Evolutionary conservation across 2,888 invertebrate species (phyloP).

Genomic region (Chrysolina haemoptera): DNA sequence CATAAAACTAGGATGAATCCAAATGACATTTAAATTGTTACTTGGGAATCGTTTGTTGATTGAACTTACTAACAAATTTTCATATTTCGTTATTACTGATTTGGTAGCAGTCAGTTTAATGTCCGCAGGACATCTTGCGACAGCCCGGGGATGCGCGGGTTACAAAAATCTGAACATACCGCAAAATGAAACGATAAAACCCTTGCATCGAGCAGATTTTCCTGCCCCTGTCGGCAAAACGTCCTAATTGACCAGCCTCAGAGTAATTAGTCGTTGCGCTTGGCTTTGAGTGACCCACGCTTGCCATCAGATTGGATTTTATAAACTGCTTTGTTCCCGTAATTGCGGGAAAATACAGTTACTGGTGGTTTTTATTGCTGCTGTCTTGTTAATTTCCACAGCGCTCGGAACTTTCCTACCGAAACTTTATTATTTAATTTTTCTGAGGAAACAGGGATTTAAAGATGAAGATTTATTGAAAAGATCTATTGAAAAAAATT

Average conservation of each 20-base stretch:
- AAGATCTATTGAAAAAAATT: no score
- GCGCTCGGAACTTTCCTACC: constrained; percentile 37
- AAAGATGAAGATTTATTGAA: no score
- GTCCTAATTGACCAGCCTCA: constrained; percentile 17
- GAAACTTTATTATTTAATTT: constrained; percentile 2
- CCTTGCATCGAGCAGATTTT: constrained; percentile 10
- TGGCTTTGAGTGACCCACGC: constrained; percentile 18
- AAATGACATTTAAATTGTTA: no score
- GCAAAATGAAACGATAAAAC: constrained; percentile 5
- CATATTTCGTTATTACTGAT: no score
- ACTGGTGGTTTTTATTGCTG: constrained; percentile 51
- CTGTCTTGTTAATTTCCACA: constrained; percentile 47
- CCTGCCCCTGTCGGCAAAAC: constrained; percentile 20
- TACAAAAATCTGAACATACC: not conserved
- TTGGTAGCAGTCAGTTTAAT: no score
- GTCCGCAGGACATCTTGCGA: no score
- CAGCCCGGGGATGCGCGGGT: not conserved
- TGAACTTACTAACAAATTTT: no score
- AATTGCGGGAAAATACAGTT: constrained; percentile 53
- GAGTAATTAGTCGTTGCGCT: constrained; percentile 17
- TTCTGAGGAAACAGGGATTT: not conserved
- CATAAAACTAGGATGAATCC: no score
- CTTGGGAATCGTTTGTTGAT: no score
- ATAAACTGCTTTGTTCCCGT: constrained; percentile 56
- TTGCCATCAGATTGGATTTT: constrained; percentile 55